These are phyloP conservation scores for Aix galericulata DNA, from an alignment of 2,113 vertebrate species.

Conservation along the genomic window DNA sequence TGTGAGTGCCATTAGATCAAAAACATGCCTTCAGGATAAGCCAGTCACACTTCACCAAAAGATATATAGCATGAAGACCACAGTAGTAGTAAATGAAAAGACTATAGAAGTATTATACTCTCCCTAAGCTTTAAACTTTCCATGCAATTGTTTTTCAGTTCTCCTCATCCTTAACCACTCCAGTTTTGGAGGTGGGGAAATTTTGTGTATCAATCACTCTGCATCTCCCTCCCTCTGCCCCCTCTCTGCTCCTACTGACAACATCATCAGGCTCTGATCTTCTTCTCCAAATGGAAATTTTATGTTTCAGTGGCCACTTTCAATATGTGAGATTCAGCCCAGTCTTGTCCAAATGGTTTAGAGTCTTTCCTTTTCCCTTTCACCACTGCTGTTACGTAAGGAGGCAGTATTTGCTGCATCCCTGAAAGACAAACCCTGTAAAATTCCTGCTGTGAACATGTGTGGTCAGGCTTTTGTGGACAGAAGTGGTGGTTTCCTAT, in stretches of 20 bases:
- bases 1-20: background rate
- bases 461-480: conserved; percentile 38
- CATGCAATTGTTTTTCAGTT: background rate
- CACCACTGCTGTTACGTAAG: background rate
- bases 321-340: background rate
- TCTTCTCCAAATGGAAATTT: background rate
- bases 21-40: background rate
- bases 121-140: background rate
- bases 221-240: background rate
- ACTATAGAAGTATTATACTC: background rate
- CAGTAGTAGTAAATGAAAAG: background rate
- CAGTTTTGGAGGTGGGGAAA: background rate
- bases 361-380: background rate
- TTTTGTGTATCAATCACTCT: background rate
- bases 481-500: conserved; percentile 28
- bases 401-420: background rate
- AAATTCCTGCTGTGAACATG: conserved; percentile 4
- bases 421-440: conserved; percentile 3
- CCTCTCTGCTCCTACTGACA: background rate
- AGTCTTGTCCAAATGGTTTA: background rate
- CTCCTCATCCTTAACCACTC: background rate
- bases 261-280: background rate
- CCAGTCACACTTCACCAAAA: background rate
- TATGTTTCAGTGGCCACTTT: background rate
- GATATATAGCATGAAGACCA: background rate